Evolutionary conservation across 2,113 vertebrate species (phyloP).

Genomic region (Pontoporia blainvillei): DNA sequence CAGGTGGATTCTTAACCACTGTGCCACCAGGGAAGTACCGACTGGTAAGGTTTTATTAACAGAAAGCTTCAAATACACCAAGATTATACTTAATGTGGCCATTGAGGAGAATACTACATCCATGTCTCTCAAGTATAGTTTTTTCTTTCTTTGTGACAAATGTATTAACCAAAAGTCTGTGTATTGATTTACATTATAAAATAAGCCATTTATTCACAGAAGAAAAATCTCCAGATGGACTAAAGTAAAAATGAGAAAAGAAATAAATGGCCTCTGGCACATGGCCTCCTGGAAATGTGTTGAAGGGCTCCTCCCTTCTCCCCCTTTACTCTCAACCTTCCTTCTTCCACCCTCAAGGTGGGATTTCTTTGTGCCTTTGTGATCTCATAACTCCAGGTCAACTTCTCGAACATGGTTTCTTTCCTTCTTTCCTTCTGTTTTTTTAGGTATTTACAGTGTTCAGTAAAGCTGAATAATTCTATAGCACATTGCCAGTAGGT

Average conservation of each 20-base stretch:
- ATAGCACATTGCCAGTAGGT: not conserved
- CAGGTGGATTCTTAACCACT: no score
- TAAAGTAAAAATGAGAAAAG: conserved; percentile 20
- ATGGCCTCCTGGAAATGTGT: not conserved
- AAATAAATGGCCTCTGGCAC: not conserved
- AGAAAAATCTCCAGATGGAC: not conserved
- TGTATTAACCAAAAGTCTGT: conserved; percentile 1
- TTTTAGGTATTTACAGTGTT: not conserved
- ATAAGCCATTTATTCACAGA: conserved; percentile 6
- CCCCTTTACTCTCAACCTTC: not conserved
- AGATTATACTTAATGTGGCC: not conserved
- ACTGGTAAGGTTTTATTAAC: not conserved
- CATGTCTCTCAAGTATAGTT: not conserved
- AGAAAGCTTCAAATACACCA: not conserved
- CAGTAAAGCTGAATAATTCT: not conserved
- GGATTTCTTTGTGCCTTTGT: conserved; percentile 16
- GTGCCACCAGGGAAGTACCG: no score
- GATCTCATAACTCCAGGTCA: not conserved
- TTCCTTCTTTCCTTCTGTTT: conserved; percentile 10
- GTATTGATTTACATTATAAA: not conserved
- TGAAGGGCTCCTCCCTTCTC: not conserved
- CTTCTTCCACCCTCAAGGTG: not conserved
- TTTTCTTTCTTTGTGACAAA: not conserved
- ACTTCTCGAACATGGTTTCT: not conserved
- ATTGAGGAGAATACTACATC: not conserved